Percentiles rank a stretch among this genome's conserved stretches.
Evolutionary conservation across 2,888 invertebrate genomes (phyloP).

Genomic region (Tiphia femorata): DNA sequence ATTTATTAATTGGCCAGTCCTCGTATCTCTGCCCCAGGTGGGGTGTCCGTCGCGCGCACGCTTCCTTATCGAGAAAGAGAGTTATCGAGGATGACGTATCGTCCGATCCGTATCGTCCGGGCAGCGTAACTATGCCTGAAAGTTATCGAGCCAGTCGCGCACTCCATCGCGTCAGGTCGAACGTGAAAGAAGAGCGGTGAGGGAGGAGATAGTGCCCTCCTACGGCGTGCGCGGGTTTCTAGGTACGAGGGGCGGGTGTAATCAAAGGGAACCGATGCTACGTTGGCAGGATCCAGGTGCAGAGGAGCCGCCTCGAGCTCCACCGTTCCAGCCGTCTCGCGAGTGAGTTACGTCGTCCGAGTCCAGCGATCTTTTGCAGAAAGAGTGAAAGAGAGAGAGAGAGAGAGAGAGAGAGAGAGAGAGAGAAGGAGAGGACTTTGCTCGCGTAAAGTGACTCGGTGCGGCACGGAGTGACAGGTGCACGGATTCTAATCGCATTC

Average conservation of each 20-base stretch:
- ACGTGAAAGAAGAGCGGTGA: constrained; percentile 16
- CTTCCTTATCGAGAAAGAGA: constrained; percentile 36
- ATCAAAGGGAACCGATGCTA: constrained; percentile 43
- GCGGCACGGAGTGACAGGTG: too few relatives aligned
- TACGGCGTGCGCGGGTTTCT: constrained; percentile 29
- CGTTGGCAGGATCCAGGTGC: constrained; percentile 17
- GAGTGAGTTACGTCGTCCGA: constrained; percentile 25
- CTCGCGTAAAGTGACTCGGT: neutral
- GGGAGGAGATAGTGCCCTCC: constrained; percentile 24
- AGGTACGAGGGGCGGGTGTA: constrained; percentile 20
- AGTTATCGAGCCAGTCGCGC: constrained; percentile 42
- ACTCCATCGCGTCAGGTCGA: constrained; percentile 38
- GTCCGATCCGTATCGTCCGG: constrained; percentile 44
- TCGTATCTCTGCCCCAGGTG: constrained; percentile 11
- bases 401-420: neutral
- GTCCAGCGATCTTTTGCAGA: constrained; percentile 12
- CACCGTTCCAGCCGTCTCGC: too few relatives aligned
- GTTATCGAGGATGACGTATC: constrained; percentile 45
- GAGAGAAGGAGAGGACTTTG: neutral
- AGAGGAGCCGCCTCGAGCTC: constrained; percentile 17
- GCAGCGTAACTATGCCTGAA: constrained; percentile 43
- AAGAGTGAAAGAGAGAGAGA: constrained; percentile 5
- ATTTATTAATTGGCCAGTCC: constrained; percentile 45
- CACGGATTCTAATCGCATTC: too few relatives aligned
- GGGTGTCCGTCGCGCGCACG: neutral